Evolutionary conservation across 2,888 invertebrate genomes (phyloP).

Genomic region (Sinhomidia bicolor): DNA sequence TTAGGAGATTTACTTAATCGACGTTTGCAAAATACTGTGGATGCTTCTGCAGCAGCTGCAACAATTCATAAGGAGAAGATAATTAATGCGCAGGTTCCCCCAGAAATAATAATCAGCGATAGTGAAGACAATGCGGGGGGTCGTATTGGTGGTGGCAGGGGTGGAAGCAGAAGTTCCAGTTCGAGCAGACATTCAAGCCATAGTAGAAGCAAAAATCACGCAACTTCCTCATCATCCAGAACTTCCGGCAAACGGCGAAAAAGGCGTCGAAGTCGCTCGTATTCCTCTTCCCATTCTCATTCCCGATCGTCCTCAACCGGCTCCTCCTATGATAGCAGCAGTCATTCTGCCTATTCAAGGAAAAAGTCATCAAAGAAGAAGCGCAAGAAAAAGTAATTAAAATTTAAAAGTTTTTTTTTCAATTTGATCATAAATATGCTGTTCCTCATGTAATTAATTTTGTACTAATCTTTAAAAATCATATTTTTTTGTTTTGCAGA

Average conservation of each 20-base stretch:
- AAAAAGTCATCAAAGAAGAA: slow-evolving; percentile 76
- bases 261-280: slow-evolving; percentile 49
- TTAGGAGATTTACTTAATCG: slow-evolving; percentile 54
- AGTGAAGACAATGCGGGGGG: slow-evolving; percentile 25
- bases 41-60: not conserved
- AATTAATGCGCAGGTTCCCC: not conserved
- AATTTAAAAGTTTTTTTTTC: too few species aligned
- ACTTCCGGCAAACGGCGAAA: not conserved
- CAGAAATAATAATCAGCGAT: not conserved
- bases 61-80: slow-evolving; percentile 11
- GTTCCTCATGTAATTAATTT: too few species aligned
- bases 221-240: slow-evolving; percentile 49
- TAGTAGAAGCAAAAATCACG: slow-evolving; percentile 62
- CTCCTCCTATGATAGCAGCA: slow-evolving; percentile 47
- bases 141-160: not conserved
- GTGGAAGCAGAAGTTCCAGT: slow-evolving; percentile 40
- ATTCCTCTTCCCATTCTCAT: slow-evolving; percentile 50
- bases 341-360: slow-evolving; percentile 52
- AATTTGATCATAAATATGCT: too few species aligned
- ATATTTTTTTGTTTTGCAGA: slow-evolving; percentile 41
- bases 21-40: slow-evolving; percentile 40
- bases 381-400: slow-evolving; percentile 72
- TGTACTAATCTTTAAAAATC: not conserved
- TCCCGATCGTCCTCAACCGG: slow-evolving; percentile 36
- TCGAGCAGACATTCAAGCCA: slow-evolving; percentile 51